Evolutionary conservation across 2,888 invertebrate genomes (phyloP).

Genomic region (Ernsta delagoae): DNA sequence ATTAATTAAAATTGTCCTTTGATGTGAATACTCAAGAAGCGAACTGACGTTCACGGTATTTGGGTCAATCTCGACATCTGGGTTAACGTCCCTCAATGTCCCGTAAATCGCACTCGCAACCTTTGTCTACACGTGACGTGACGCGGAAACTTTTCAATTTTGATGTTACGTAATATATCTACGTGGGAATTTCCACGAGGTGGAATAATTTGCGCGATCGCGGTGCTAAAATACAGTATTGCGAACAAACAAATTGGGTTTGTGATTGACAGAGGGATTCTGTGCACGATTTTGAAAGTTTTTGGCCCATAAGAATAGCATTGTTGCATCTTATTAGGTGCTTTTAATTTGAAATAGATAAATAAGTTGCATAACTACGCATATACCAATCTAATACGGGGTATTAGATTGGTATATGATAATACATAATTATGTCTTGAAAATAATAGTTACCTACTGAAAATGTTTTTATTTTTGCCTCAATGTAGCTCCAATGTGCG

Average conservation of each 20-base stretch:
- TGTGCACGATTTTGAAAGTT: background rate
- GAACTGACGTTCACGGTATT: constrained; percentile 20
- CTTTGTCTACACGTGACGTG: constrained; percentile 23
- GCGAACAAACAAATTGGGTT: background rate
- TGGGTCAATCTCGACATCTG: constrained; percentile 27
- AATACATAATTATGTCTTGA: too few relatives aligned
- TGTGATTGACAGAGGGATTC: background rate
- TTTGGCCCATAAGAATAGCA: background rate
- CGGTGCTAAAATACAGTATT: background rate
- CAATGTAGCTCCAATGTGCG: too few relatives aligned
- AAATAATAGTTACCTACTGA: too few relatives aligned
- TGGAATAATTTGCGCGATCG: background rate
- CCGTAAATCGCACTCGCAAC: constrained; percentile 21
- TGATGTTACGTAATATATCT: too few relatives aligned
- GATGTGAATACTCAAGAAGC: constrained; percentile 26
- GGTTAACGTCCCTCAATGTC: constrained; percentile 26
- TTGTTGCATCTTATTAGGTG: background rate
- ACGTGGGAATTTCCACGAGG: background rate
- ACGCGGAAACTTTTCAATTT: constrained; percentile 9
- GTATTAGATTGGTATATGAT: too few relatives aligned
- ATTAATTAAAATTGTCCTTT: constrained; percentile 32
- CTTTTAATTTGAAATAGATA: background rate
- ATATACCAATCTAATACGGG: too few relatives aligned
- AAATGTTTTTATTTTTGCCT: too few relatives aligned
- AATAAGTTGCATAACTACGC: background rate